phyloP scores from a whole-genome alignment of 2,113 vertebrate genomes.

The Neodontobutis hainanensis region DNA sequence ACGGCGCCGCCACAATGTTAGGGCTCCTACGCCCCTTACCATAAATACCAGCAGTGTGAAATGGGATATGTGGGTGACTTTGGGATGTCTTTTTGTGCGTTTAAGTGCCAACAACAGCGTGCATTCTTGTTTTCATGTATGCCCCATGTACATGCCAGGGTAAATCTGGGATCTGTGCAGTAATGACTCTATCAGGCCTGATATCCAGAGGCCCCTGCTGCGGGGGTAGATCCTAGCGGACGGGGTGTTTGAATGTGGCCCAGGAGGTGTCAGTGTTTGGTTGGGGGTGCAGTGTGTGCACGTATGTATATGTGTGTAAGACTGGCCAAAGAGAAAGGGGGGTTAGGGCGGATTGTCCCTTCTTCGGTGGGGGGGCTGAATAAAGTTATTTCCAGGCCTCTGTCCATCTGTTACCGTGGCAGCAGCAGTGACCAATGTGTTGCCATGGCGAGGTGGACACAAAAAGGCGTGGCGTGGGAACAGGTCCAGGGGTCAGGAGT shows the following conservation, averaged over 20 bases:
- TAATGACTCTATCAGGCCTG: slow-evolving; percentile 77
- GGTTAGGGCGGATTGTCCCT: slow-evolving; percentile 66
- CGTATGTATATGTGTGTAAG: slow-evolving; percentile 41
- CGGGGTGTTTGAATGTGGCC: slow-evolving; percentile 50
- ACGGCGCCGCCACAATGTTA: slow-evolving; percentile 41
- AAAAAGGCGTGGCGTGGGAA: slow-evolving; percentile 86
- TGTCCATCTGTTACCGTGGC: slow-evolving; percentile 84
- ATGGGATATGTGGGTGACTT: slow-evolving; percentile 47
- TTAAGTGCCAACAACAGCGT: slow-evolving; percentile 26
- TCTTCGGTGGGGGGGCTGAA: slow-evolving; percentile 66
- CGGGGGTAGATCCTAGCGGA: slow-evolving; percentile 56
- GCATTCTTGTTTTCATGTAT: slow-evolving; percentile 41
- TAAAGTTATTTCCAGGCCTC: slow-evolving; percentile 79
- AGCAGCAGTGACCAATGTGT: slow-evolving; percentile 78
- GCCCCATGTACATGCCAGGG: slow-evolving; percentile 47
- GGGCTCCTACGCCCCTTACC: slow-evolving; percentile 41
- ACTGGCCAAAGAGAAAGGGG: background rate
- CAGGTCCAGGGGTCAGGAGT: slow-evolving; percentile 81
- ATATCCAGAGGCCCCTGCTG: slow-evolving; percentile 58
- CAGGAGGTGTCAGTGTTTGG: slow-evolving; percentile 56
- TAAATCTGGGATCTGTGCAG: slow-evolving; percentile 62
- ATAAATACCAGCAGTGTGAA: slow-evolving; percentile 54
- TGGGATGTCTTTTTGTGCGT: slow-evolving; percentile 26
- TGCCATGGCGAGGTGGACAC: slow-evolving; percentile 78
- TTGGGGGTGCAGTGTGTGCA: slow-evolving; percentile 27